Evolutionary conservation across 2,888 invertebrate species (phyloP), one percentile per base, ranked within the genome.

Genomic region (Aphodius granarius): DNA sequence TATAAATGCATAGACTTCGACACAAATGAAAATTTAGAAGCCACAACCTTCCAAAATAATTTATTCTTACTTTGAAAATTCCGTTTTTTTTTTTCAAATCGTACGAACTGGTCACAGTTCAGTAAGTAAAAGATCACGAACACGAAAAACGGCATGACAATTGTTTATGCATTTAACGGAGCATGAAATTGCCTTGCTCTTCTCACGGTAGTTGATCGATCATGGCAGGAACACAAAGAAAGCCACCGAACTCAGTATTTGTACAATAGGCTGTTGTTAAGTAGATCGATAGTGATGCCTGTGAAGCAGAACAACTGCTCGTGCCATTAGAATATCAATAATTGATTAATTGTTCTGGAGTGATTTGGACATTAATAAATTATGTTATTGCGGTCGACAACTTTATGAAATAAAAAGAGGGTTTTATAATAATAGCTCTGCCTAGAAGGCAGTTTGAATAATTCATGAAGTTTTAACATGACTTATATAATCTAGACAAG

Each of bases 141-240:
- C 19, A 65, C 19, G 18, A 21, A 68, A 68, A 19, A 68, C 20
- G 68, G 22, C 21, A 21, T 20, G n/a, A 21, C 22, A 68, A 68
- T 68, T 68, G 68, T 68, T 68, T 68, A 68, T 68, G 22, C 68
- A 22, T 68, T 68, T 21, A 68, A 68, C 22, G 68, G 68, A 13
- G 19, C 68, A 20, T 68, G 68, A 68, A 68, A 68, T 68, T 68
- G 68, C 65, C 16, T 19, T 19, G 19, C 19, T 65, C 19, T 5
- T n/a, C 22, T 68, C 13, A 43, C 43, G 43, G 43, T 43, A 43
- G 43, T 43, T 43, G 43, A 43, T 43, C 43, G 43, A 43, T 43
- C 43, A 43, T 43, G 13, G 9, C 43, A 3, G 43, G 43, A 9
- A 43, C 13, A 43, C 43, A 43, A 43, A 43, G 43, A 43, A 43